Percentiles rank a stretch among this genome's conserved stretches.
These are phyloP conservation scores for Aepyceros melampus DNA, from an alignment of 2,113 vertebrate genomes.

Conservation along the genomic window DNA sequence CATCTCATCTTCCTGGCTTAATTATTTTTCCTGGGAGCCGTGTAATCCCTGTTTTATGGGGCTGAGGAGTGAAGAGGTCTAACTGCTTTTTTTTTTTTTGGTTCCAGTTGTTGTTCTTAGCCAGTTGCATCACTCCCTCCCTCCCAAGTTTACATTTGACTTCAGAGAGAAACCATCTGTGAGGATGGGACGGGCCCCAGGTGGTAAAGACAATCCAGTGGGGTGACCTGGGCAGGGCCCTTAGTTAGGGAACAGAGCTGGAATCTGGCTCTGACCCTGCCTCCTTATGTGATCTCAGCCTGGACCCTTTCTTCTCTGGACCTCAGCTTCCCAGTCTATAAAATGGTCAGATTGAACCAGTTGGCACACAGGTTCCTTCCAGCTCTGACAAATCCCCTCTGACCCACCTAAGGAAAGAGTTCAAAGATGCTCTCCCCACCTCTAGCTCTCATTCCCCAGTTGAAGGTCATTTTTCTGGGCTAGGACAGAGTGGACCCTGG, in stretches of 20 bases:
- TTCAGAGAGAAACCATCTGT: constrained; percentile 56
- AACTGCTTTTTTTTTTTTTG: constrained; percentile 58
- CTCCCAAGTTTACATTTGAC: constrained; percentile 33
- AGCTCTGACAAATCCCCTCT: neutral
- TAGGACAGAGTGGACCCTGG: neutral
- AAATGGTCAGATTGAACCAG: neutral
- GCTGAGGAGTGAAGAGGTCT: constrained; percentile 60
- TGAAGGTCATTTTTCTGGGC: neutral
- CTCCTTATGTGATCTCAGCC: neutral
- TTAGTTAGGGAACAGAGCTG: neutral
- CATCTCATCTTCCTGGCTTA: constrained; percentile 69
- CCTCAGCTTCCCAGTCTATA: constrained; percentile 40
- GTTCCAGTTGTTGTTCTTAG: constrained; percentile 68
- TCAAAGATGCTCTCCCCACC: neutral
- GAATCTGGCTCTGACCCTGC: neutral
- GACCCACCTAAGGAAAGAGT: neutral
- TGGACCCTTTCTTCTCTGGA: neutral
- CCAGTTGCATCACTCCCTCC: constrained; percentile 52
- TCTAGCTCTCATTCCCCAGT: neutral
- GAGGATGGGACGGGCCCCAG: neutral
- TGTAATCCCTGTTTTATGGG: constrained; percentile 69
- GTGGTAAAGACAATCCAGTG: neutral
- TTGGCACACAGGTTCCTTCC: neutral
- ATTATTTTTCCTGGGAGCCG: constrained; percentile 78
- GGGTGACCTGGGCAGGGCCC: constrained; percentile 35